Percentiles rank a stretch among this genome's conserved stretches.
Evolutionary conservation across 2,113 vertebrate genomes (phyloP).

Genomic region (Rhineura floridana): DNA sequence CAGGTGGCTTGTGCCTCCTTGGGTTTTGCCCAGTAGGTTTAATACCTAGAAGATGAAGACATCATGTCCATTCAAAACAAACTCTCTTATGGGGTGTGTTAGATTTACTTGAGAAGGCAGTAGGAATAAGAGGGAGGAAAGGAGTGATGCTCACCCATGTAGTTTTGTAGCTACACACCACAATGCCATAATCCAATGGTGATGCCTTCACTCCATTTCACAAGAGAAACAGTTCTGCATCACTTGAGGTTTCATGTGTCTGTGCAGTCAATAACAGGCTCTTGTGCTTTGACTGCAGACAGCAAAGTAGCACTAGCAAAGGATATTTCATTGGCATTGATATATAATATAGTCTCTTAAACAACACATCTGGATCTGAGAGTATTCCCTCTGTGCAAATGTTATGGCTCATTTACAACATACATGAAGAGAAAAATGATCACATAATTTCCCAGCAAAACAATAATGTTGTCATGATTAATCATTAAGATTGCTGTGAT

Average conservation of each 20-base stretch:
- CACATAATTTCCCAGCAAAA: slow-evolving; percentile 45
- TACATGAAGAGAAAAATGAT: slow-evolving; percentile 20
- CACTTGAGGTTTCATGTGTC: background rate
- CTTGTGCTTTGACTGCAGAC: slow-evolving; percentile 14
- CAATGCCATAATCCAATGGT: background rate
- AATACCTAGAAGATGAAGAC: background rate
- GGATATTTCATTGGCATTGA: slow-evolving; percentile 37
- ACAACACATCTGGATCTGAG: slow-evolving; percentile 38
- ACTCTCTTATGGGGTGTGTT: background rate
- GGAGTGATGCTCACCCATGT: background rate
- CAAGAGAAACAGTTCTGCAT: background rate
- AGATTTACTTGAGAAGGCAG: background rate
- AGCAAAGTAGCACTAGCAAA: background rate
- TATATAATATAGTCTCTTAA: slow-evolving; percentile 35
- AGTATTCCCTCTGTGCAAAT: slow-evolving; percentile 44
- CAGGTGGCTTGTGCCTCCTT: background rate
- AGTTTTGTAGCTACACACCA: background rate
- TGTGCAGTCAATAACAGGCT: background rate
- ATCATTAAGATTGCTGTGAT: slow-evolving; percentile 30
- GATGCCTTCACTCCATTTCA: background rate
- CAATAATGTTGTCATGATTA: slow-evolving; percentile 33
- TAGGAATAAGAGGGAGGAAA: background rate
- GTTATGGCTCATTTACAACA: slow-evolving; percentile 41
- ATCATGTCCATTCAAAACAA: background rate
- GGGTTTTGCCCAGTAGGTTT: background rate